Evolutionary conservation across 2,797 vertebrate species (phyloP), one percentile per base, ranked within the genome.

Genomic region (Cirrhinus molitorella): DNA sequence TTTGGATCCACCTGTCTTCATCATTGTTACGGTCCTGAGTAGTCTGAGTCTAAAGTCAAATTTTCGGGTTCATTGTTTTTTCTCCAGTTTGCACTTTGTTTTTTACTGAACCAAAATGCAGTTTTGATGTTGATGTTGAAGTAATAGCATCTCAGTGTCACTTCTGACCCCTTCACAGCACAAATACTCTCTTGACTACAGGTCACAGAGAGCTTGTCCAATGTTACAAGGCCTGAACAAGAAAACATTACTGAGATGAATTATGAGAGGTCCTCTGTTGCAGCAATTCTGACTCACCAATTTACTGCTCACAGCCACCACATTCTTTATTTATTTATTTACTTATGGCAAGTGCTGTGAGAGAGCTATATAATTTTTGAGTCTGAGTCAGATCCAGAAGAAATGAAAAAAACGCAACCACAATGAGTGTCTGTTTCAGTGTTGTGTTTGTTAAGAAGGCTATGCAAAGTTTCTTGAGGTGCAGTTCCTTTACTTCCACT

Each of bases 41-140:
- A 78, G 40, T 78, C 75, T 2, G 57, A 47, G 57, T 78, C 75
- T 78, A 49, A 65, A 31, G 23, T 78, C 45, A 78, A 78, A 78
- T 65, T 59, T 47, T 78, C 59, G 45, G 75, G 57, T 61, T 78
- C 19, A 4, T 23, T 8, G 12, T 16, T 37, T 0, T 40, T 57
- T 57, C 51, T 75, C 73, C 73, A 75, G 21, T 34, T 75, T 37
- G 13, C 1, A 55, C 43, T 75, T 3, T 75, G 73, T 57, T 57
- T 75, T 10, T 8, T 19, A 11, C 28, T 75, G 25, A 75, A 37
- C 73, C 73, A 75, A 51, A 75, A 7, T 19, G 7, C 9, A 34
- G 28, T 57, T 75, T 14, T 37, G 31, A 57, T 57, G 51, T 57
- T 57, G 19, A 0, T 3, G 3, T 23, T 1, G 5, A 1, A 23